Evolutionary conservation across 2,888 invertebrate species (phyloP).

Genomic region (Protodeltote pygarga): DNA sequence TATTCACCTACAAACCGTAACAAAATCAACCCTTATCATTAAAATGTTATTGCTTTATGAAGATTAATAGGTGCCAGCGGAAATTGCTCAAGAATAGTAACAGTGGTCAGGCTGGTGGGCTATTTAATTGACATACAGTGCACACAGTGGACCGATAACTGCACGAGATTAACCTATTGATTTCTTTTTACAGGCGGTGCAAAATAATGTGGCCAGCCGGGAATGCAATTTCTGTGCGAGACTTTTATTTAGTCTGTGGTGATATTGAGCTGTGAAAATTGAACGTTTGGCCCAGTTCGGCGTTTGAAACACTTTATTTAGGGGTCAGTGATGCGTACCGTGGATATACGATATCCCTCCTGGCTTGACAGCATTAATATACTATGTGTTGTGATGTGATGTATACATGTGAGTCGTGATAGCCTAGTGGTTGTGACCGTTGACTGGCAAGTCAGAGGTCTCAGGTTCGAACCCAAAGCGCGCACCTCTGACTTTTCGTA

Average conservation of each 20-base stretch:
- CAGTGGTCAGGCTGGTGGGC: constrained; percentile 20
- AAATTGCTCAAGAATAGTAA: constrained; percentile 33
- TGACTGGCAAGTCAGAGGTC: too few species aligned
- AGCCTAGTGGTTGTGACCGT: too few species aligned
- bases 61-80: constrained; percentile 27
- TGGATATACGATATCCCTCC: too few species aligned
- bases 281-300: not conserved
- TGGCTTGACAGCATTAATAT: too few species aligned
- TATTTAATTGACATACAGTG: constrained; percentile 51
- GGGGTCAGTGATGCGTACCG: too few species aligned
- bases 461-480: too few species aligned
- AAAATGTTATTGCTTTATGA: constrained; percentile 18
- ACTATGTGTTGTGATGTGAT: too few species aligned
- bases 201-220: constrained; percentile 16
- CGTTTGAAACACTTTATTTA: too few species aligned
- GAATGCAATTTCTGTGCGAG: constrained; percentile 2
- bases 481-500: too few species aligned
- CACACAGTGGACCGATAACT: constrained; percentile 53
- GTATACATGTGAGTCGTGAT: too few species aligned
- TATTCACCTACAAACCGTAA: not conserved
- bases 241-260: constrained; percentile 1
- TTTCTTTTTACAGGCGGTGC: constrained; percentile 26
- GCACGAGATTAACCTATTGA: constrained; percentile 54
- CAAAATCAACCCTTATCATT: constrained; percentile 18
- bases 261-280: not conserved